Percentiles rank a stretch among this genome's conserved stretches.
phyloP scores from a whole-genome alignment of 2,888 invertebrate genomes.

The Trichacis sp. region DNA sequence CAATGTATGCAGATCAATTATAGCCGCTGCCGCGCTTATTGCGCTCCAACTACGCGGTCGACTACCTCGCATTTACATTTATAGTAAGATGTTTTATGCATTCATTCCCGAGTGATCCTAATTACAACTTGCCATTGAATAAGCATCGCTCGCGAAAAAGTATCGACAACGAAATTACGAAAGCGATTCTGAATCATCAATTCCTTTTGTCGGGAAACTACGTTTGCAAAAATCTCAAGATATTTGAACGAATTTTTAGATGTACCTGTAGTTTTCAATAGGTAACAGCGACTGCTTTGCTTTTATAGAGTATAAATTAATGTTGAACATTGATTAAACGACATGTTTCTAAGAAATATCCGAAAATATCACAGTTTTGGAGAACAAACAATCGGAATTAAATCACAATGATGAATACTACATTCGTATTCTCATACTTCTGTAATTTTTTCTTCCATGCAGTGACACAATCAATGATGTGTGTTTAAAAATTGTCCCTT shows the following conservation, averaged over 20 bases:
- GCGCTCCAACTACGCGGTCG: constrained; percentile 3
- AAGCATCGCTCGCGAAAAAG: neutral
- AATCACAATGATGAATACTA: neutral
- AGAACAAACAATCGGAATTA: neutral
- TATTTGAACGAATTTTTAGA: too few relatives aligned
- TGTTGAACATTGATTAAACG: too few relatives aligned
- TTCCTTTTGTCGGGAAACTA: neutral
- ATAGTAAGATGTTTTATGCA: constrained; percentile 1
- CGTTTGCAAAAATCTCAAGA: neutral
- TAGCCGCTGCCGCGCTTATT: constrained; percentile 20
- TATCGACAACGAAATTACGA: neutral
- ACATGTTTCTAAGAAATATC: too few relatives aligned
- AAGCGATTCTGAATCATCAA: neutral
- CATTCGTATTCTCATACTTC: neutral
- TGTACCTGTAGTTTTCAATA: too few relatives aligned
- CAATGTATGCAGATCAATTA: constrained; percentile 33
- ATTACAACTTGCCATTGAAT: neutral
- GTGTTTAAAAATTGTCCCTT: neutral
- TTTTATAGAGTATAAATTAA: too few relatives aligned
- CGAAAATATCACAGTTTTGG: too few relatives aligned
- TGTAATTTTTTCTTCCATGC: neutral
- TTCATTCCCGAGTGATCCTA: neutral
- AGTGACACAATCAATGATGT: neutral
- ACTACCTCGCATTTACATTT: neutral
- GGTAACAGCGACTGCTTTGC: too few relatives aligned